Conservation (phyloP, 1,140 invertebrate genomes). For the Reticulitermes speratus region DNA sequence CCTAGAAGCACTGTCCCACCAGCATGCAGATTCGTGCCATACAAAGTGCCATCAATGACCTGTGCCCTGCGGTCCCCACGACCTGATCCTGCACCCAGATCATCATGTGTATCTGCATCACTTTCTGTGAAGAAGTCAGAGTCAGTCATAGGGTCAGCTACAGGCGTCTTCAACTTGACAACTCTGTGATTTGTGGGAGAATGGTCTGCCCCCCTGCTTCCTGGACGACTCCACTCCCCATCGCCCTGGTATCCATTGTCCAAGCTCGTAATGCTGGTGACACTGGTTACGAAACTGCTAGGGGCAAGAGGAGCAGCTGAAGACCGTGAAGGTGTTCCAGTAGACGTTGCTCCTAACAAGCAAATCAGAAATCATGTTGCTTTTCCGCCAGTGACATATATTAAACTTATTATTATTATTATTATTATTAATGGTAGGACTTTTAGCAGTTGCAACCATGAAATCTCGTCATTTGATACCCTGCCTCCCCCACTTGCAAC, state of each 20-base stretch:
- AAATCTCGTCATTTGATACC: no score
- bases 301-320: constrained; percentile 58
- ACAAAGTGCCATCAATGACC: constrained; percentile 81
- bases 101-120: constrained; percentile 77
- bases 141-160: constrained; percentile 77
- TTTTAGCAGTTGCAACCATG: not conserved
- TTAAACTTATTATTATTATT: no score
- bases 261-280: constrained; percentile 80
- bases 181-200: constrained; percentile 1
- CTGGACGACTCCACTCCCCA: constrained; percentile 77
- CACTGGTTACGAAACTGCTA: constrained; percentile 76
- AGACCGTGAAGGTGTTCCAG: constrained; percentile 6
- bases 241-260: constrained; percentile 85
- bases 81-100: constrained; percentile 56
- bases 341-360: constrained; percentile 21
- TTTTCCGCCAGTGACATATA: not conserved
- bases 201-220: constrained; percentile 69
- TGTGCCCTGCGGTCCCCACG: constrained; percentile 68
- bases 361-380: not conserved
- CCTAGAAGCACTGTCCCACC: constrained; percentile 42
- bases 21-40: constrained; percentile 54
- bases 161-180: constrained; percentile 46
- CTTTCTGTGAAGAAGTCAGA: constrained; percentile 87
- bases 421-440: not conserved
- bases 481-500: no score